Conservation (phyloP, 2,888 invertebrate genomes). For the Euclidia mi region DNA sequence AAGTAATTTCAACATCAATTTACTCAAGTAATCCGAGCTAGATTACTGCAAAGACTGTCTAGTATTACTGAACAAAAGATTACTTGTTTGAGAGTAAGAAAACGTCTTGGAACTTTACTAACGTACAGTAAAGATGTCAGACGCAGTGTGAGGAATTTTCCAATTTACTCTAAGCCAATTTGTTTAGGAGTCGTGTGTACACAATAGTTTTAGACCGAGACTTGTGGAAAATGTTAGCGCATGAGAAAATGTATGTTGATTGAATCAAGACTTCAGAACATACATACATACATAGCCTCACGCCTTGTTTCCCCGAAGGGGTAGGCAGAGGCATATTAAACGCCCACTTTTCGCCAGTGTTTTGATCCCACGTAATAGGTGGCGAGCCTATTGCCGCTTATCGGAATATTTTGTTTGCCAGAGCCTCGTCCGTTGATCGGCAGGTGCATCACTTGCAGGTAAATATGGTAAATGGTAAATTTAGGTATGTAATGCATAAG, state of each 20-base stretch:
- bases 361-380: too few species aligned
- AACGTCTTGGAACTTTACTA: conserved; percentile 7
- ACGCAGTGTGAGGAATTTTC: conserved; percentile 34
- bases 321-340: too few species aligned
- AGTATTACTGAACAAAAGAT: background rate
- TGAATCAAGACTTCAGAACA: too few species aligned
- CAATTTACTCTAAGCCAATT: conserved; percentile 39
- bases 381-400: too few species aligned
- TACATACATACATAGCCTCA: too few species aligned
- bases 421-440: too few species aligned
- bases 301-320: too few species aligned
- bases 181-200: conserved; percentile 14
- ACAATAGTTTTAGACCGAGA: conserved; percentile 16
- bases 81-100: background rate
- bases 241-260: conserved; percentile 10
- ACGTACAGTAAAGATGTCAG: conserved; percentile 17
- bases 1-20: background rate
- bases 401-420: too few species aligned
- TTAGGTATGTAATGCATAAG: too few species aligned
- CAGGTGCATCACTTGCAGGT: too few species aligned
- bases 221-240: conserved; percentile 9
- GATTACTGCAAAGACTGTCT: background rate
- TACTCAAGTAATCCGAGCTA: background rate
- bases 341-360: too few species aligned
- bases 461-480: too few species aligned